A percentile compares a stretch with the other conserved stretches of the same genome.
phyloP scores from a whole-genome alignment of 2,888 invertebrate genomes.

The Eristalis arbustorum region DNA sequence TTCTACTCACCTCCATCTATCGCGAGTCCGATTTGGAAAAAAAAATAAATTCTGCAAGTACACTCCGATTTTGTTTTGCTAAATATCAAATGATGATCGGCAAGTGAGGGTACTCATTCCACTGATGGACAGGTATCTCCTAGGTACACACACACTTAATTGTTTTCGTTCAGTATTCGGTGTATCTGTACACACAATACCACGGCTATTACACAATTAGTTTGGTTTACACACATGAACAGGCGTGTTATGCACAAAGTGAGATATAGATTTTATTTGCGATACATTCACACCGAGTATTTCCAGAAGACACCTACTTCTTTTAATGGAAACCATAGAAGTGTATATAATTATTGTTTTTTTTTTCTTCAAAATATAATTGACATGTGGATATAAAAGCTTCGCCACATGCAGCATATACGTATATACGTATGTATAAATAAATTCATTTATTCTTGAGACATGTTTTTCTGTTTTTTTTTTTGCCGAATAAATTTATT shows the following conservation, averaged over 20 bases:
- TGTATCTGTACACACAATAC: conserved; percentile 29
- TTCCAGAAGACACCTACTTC: conserved; percentile 53
- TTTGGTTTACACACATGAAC: conserved; percentile 40
- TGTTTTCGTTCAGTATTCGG: conserved; percentile 32
- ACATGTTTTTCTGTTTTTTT: conserved; percentile 15
- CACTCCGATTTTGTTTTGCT: conserved; percentile 36
- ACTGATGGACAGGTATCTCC: conserved; percentile 37
- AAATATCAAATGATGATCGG: conserved; percentile 51
- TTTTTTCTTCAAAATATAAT: conserved; percentile 47
- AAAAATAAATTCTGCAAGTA: conserved; percentile 19
- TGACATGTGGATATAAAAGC: conserved; percentile 63
- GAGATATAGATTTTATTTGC: conserved; percentile 28
- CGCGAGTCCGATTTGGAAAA: conserved; percentile 36
- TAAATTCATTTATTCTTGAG: not conserved
- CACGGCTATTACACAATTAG: conserved; percentile 59
- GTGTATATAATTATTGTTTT: conserved; percentile 16
- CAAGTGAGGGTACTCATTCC: conserved; percentile 37
- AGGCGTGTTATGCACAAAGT: conserved; percentile 47
- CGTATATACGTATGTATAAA: not conserved
- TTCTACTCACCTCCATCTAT: conserved; percentile 61
- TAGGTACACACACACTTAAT: conserved; percentile 58
- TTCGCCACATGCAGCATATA: conserved; percentile 10
- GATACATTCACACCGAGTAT: conserved; percentile 53
- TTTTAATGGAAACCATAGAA: conserved; percentile 52
- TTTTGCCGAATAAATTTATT: conserved; percentile 10